A percentile compares a stretch with the other conserved stretches of the same genome.
phyloP scores from a whole-genome alignment of 2,797 vertebrate species.

The Falco peregrinus region DNA sequence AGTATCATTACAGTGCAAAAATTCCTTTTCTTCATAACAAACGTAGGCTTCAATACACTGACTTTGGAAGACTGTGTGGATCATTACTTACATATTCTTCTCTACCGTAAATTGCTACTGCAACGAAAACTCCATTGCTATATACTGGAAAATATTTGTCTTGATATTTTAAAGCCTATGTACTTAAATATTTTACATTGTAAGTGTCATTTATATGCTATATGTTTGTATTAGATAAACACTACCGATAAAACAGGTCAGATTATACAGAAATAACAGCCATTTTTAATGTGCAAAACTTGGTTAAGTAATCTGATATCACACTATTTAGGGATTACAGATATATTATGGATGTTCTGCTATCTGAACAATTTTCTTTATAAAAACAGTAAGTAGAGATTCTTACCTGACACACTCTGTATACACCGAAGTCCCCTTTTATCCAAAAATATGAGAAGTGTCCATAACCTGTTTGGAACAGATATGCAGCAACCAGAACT shows the following conservation, averaged over 20 bases:
- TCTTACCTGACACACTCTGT: constrained; percentile 94
- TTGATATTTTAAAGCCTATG: background rate
- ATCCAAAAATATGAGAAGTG: constrained; percentile 99
- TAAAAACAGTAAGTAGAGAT: background rate
- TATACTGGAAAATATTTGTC: background rate
- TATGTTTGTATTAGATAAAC: background rate
- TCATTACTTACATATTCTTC: background rate
- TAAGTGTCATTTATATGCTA: background rate
- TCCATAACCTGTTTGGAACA: constrained; percentile 98
- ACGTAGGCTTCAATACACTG: background rate
- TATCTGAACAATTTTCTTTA: background rate
- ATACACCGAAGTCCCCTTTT: constrained; percentile 96
- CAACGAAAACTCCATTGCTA: background rate
- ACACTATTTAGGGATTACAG: background rate
- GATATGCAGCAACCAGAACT: constrained; percentile 95
- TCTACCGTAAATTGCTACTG: background rate
- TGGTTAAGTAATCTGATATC: background rate
- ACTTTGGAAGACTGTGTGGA: background rate
- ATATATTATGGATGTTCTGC: background rate
- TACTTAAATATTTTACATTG: background rate
- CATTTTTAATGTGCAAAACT: background rate
- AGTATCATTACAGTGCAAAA: background rate
- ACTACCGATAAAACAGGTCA: background rate
- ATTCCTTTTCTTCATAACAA: background rate
- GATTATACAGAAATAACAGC: background rate